Conservation (phyloP, 1,140 invertebrate species). For the Araneus ventricosus region DNA sequence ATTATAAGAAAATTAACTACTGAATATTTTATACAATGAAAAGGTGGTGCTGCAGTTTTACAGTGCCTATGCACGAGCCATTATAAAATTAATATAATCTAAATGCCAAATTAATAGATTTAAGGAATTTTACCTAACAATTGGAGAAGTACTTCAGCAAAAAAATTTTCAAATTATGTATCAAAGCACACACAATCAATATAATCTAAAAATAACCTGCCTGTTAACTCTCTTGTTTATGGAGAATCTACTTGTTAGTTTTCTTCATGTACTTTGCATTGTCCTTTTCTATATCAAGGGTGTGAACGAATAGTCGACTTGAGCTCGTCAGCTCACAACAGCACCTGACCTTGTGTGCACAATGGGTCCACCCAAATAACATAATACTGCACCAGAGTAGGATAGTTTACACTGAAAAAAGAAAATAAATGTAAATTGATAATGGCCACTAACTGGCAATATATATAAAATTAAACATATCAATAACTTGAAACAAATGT, state of each 20-base stretch:
- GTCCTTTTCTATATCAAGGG: slow-evolving; percentile 99
- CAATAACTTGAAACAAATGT: too few species aligned
- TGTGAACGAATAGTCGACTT: slow-evolving; percentile 99
- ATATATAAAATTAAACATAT: neutral
- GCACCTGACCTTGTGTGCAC: slow-evolving; percentile 98
- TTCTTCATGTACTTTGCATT: slow-evolving; percentile 99
- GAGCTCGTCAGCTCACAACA: slow-evolving; percentile 99
- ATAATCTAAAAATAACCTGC: too few species aligned
- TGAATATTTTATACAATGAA: too few species aligned
- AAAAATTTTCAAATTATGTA: too few species aligned
- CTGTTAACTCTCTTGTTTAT: too few species aligned
- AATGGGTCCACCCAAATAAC: slow-evolving; percentile 99
- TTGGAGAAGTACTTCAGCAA: too few species aligned
- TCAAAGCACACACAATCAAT: too few species aligned
- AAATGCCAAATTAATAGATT: too few species aligned
- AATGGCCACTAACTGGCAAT: neutral
- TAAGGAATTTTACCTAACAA: too few species aligned
- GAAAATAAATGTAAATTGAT: neutral
- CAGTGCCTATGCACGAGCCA: too few species aligned
- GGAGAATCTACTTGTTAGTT: slow-evolving; percentile 85
- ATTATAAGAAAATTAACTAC: too few species aligned
- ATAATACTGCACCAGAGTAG: slow-evolving; percentile 98
- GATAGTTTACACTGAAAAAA: slow-evolving; percentile 90
- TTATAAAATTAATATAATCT: neutral
- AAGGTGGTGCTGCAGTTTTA: too few species aligned